Conservation (phyloP, 2,797 vertebrate genomes). For the Amniataba percoides region DNA sequence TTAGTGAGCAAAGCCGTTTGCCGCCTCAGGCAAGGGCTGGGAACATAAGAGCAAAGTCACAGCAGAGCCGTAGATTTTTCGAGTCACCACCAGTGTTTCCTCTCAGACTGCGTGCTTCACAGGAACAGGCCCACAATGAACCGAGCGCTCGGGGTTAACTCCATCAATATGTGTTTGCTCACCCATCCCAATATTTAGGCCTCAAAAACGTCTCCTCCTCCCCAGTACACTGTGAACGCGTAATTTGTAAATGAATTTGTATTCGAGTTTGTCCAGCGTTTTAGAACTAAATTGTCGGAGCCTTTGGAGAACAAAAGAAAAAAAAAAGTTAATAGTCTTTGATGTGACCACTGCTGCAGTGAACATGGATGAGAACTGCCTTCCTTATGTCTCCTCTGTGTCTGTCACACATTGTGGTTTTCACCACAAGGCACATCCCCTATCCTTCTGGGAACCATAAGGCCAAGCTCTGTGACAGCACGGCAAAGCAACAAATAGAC, state of each 20-base stretch:
- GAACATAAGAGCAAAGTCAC: slow-evolving; percentile 84
- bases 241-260: slow-evolving; percentile 51
- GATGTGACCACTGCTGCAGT: slow-evolving; percentile 75
- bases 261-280: slow-evolving; percentile 39
- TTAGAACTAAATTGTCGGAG: slow-evolving; percentile 23
- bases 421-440: slow-evolving; percentile 81
- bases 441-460: slow-evolving; percentile 80
- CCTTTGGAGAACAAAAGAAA: slow-evolving; percentile 51
- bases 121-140: slow-evolving; percentile 41
- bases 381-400: slow-evolving; percentile 80
- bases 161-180: slow-evolving; percentile 44
- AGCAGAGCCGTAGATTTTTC: slow-evolving; percentile 62
- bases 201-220: slow-evolving; percentile 16
- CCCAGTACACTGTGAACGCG: neutral
- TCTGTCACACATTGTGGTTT: slow-evolving; percentile 84
- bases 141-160: slow-evolving; percentile 49
- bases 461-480: slow-evolving; percentile 66
- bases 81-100: slow-evolving; percentile 69
- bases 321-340: slow-evolving; percentile 68
- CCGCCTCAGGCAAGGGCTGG: slow-evolving; percentile 85
- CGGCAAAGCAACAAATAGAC: slow-evolving; percentile 67
- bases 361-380: slow-evolving; percentile 74
- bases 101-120: slow-evolving; percentile 51
- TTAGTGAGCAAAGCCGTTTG: slow-evolving; percentile 80
- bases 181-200: slow-evolving; percentile 26